These are phyloP conservation scores for Pyralis farinalis DNA, from an alignment of 2,888 invertebrate species.

Conservation along the genomic window DNA sequence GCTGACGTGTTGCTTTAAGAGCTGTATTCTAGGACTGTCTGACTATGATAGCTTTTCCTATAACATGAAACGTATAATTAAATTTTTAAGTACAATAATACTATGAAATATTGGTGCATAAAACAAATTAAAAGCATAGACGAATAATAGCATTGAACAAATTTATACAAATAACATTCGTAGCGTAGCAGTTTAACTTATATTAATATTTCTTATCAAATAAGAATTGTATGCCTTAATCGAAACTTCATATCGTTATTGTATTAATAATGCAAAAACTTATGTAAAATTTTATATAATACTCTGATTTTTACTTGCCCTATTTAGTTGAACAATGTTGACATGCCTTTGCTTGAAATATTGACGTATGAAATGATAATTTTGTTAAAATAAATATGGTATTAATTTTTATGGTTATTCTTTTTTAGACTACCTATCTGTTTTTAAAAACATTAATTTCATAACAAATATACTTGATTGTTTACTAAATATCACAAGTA, in stretches of 20 bases:
- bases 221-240: slow-evolving; percentile 77
- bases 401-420: no score
- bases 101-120: slow-evolving; percentile 34
- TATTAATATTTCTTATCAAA: slow-evolving; percentile 64
- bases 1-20: no score
- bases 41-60: not conserved
- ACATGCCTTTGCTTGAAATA: no score
- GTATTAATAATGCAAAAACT: slow-evolving; percentile 64
- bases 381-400: no score
- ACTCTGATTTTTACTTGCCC: no score
- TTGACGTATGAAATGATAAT: no score
- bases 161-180: slow-evolving; percentile 25
- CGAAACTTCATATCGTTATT: slow-evolving; percentile 76
- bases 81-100: slow-evolving; percentile 33
- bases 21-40: no score
- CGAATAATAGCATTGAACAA: slow-evolving; percentile 14
- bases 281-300: slow-evolving; percentile 10
- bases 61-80: slow-evolving; percentile 10
- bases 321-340: no score
- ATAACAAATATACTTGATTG: no score
- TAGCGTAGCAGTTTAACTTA: slow-evolving; percentile 48
- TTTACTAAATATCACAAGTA: no score
- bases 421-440: no score
- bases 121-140: slow-evolving; percentile 27
- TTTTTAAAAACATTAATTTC: no score